These are phyloP conservation scores for Festucalex cinctus DNA, from an alignment of 2,113 vertebrate genomes.

Conservation along the genomic window DNA sequence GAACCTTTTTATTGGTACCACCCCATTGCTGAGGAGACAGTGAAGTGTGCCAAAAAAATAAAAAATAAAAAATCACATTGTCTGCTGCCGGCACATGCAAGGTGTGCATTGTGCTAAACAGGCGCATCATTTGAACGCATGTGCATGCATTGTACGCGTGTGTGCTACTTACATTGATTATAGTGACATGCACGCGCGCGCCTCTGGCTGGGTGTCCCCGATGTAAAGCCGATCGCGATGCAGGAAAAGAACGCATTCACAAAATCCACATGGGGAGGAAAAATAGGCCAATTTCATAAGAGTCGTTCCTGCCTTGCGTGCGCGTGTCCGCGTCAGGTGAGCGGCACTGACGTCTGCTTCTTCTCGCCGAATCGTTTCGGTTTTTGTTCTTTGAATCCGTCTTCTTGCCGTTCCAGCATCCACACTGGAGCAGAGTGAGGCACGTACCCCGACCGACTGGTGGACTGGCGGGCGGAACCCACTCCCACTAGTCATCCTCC, in stretches of 20 bases:
- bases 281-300: conserved; percentile 23
- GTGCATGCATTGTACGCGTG: conserved; percentile 8
- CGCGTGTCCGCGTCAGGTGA: conserved; percentile 47
- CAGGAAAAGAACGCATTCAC: conserved; percentile 15
- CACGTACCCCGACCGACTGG: conserved; percentile 35
- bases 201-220: conserved; percentile 44
- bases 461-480: background rate
- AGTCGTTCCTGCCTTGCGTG: conserved; percentile 1
- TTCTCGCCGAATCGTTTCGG: background rate
- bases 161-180: conserved; percentile 65
- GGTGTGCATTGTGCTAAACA: background rate
- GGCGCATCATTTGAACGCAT: background rate
- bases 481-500: conserved; percentile 47
- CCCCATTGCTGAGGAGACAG: background rate
- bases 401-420: background rate
- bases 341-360: conserved; percentile 11
- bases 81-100: background rate
- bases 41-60: no score
- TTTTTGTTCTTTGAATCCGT: background rate
- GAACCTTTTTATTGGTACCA: background rate
- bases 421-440: conserved; percentile 40
- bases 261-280: conserved; percentile 38
- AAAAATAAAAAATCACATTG: no score
- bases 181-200: conserved; percentile 32
- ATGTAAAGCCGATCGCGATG: conserved; percentile 51